Percentiles rank a stretch among this genome's conserved stretches.
These are phyloP conservation scores for Cybosia mesomella DNA, from an alignment of 2,888 invertebrate species.

Conservation along the genomic window DNA sequence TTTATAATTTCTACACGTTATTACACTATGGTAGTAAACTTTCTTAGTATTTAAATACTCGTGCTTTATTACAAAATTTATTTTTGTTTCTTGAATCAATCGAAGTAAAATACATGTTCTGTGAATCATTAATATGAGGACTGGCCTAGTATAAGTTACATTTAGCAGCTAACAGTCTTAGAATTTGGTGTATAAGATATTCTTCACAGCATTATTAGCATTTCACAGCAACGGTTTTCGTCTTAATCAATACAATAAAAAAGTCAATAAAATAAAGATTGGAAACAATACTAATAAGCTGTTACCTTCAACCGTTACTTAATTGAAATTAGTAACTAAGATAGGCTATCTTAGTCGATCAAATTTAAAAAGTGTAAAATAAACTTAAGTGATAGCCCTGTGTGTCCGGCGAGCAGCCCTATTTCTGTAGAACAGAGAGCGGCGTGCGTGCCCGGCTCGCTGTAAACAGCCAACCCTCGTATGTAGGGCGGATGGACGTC, in stretches of 20 bases:
- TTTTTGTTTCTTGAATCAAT: neutral
- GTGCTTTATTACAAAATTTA: neutral
- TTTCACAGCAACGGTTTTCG: neutral
- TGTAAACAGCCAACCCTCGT: slow-evolving; percentile 84
- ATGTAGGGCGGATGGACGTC: slow-evolving; percentile 82
- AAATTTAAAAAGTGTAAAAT: slow-evolving; percentile 37
- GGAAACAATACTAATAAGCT: neutral
- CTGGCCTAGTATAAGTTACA: neutral
- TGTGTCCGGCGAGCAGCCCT: slow-evolving; percentile 83
- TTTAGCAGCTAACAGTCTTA: too few species aligned
- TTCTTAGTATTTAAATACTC: neutral
- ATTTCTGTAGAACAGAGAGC: slow-evolving; percentile 84
- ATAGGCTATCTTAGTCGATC: neutral
- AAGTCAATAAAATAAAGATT: too few species aligned
- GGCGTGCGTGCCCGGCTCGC: slow-evolving; percentile 84
- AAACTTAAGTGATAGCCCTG: slow-evolving; percentile 71
- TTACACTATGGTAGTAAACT: neutral
- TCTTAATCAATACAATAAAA: neutral
- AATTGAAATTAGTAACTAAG: neutral
- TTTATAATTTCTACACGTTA: slow-evolving; percentile 7
- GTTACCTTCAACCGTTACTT: neutral
- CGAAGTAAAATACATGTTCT: neutral
- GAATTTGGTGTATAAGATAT: neutral
- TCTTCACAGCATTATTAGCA: neutral
- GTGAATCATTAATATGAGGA: neutral